These are phyloP conservation scores for Panthera tigris DNA, from an alignment of 2,113 vertebrate genomes.

Conservation along the genomic window DNA sequence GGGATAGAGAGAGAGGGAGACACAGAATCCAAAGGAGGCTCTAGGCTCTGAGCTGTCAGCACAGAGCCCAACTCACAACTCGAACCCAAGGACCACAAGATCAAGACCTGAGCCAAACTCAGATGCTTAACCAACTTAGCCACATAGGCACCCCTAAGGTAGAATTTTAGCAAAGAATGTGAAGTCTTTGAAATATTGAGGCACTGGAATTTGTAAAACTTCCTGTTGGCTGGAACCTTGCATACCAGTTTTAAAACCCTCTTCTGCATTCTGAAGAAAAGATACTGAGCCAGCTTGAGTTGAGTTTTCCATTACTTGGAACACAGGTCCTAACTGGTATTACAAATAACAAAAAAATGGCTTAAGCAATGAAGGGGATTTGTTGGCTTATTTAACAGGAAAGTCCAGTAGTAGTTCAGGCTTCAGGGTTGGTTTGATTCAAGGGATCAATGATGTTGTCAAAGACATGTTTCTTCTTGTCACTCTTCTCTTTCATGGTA, in stretches of 20 bases:
- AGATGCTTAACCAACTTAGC: no score
- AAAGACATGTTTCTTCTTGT: neutral
- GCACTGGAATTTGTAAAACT: neutral
- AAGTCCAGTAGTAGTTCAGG: neutral
- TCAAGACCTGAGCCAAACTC: no score
- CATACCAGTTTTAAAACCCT: neutral
- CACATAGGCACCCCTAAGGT: neutral
- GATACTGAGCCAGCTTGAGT: neutral
- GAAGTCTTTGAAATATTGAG: neutral
- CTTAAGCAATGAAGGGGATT: neutral
- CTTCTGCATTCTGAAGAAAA: slow-evolving; percentile 4
- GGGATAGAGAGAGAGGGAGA: no score
- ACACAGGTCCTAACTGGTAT: neutral
- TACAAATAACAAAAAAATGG: neutral
- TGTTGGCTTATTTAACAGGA: neutral
- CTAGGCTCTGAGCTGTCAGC: no score
- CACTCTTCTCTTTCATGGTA: neutral
- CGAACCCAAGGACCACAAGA: no score
- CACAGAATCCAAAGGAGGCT: no score
- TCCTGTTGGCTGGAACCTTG: neutral
- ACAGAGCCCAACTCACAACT: no score
- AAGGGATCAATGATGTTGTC: neutral
- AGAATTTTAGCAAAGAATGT: neutral
- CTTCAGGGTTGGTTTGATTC: neutral
- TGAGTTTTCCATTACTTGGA: neutral